These are phyloP conservation scores for Folsomia candida DNA, from an alignment of 2,888 invertebrate genomes.

Conservation along the genomic window DNA sequence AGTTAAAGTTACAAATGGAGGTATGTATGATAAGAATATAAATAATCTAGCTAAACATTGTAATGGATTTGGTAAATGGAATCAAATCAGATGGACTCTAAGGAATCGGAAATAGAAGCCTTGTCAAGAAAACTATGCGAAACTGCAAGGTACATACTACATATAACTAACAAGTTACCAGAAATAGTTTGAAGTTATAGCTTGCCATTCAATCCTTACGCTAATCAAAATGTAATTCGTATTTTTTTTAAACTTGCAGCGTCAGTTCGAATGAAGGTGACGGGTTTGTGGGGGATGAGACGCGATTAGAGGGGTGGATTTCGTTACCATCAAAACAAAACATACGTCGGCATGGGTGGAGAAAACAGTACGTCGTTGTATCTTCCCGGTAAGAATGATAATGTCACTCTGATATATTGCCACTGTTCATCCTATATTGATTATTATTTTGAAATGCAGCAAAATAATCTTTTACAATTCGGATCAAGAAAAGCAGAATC, in stretches of 20 bases:
- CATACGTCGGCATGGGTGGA: slow-evolving; percentile 93
- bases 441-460: too few relatives aligned
- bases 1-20: slow-evolving; percentile 87
- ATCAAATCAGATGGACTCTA: slow-evolving; percentile 92
- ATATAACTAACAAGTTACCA: too few relatives aligned
- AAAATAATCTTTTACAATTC: slow-evolving; percentile 97
- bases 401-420: too few relatives aligned
- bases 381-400: too few relatives aligned
- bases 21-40: too few relatives aligned
- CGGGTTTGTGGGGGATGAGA: slow-evolving; percentile 53
- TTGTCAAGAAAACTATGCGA: slow-evolving; percentile 55
- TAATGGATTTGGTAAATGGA: too few relatives aligned
- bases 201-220: too few relatives aligned
- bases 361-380: slow-evolving; percentile 93
- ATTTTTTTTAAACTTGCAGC: slow-evolving; percentile 14
- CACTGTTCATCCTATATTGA: too few relatives aligned
- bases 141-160: slow-evolving; percentile 33
- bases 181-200: too few relatives aligned
- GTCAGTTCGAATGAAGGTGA: slow-evolving; percentile 50
- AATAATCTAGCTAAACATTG: too few relatives aligned
- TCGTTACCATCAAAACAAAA: slow-evolving; percentile 94
- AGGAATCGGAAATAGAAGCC: slow-evolving; percentile 93
- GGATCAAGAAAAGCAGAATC: slow-evolving; percentile 90
- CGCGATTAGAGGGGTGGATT: slow-evolving; percentile 93
- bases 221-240: too few relatives aligned